A percentile compares a stretch with the other conserved stretches of the same genome.
Evolutionary conservation across 2,888 invertebrate species (phyloP).

Genomic region (Arge pagana): DNA sequence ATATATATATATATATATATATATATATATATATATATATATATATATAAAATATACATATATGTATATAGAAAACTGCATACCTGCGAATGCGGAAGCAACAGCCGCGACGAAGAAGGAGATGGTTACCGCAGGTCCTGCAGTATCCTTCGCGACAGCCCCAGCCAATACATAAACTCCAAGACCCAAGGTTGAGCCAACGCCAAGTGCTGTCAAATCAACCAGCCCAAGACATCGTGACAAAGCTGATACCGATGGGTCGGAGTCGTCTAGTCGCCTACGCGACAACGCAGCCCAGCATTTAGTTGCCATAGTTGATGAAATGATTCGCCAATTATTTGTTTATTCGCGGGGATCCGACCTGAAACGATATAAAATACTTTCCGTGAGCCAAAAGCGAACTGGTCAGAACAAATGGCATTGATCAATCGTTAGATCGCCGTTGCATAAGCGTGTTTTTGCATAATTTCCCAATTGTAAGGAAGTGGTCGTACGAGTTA

Average conservation of each 20-base stretch:
- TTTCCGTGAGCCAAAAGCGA: not conserved
- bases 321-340: not conserved
- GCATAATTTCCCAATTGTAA: too few relatives aligned
- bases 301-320: slow-evolving; percentile 38
- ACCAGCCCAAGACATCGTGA: slow-evolving; percentile 76
- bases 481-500: too few relatives aligned
- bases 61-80: slow-evolving; percentile 39
- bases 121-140: slow-evolving; percentile 90
- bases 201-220: slow-evolving; percentile 86
- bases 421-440: too few relatives aligned
- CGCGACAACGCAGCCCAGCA: slow-evolving; percentile 57
- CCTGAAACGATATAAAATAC: not conserved
- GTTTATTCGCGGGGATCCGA: not conserved
- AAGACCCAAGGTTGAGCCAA: slow-evolving; percentile 87
- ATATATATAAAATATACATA: slow-evolving; percentile 25
- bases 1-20: slow-evolving; percentile 22
- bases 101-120: slow-evolving; percentile 92
- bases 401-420: too few relatives aligned
- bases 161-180: slow-evolving; percentile 96
- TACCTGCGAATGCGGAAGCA: slow-evolving; percentile 90
- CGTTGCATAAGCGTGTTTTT: too few relatives aligned
- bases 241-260: slow-evolving; percentile 54
- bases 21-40: slow-evolving; percentile 26
- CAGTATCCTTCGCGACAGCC: slow-evolving; percentile 80
- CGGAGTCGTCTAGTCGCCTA: slow-evolving; percentile 54